Percentiles rank a stretch among this genome's conserved stretches.
Evolutionary conservation across 2,888 invertebrate genomes (phyloP).

Genomic region (Suillia variegata): DNA sequence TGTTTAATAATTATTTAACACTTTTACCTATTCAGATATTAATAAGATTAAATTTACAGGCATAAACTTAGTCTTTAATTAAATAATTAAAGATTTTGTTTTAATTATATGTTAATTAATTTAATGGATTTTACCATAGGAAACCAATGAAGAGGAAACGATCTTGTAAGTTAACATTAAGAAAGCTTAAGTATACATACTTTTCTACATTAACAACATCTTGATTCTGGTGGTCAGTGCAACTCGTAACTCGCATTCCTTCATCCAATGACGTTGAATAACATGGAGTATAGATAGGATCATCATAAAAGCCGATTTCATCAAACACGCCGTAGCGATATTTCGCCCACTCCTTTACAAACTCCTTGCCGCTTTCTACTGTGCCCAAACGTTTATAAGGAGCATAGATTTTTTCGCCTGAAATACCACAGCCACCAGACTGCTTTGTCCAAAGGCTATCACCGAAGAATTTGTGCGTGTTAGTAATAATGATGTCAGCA

Average conservation of each 20-base stretch:
- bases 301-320: slow-evolving; percentile 67
- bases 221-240: slow-evolving; percentile 62
- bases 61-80: too few species aligned
- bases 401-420: slow-evolving; percentile 67
- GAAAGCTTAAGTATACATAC: too few species aligned
- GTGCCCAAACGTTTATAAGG: slow-evolving; percentile 58
- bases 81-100: too few species aligned
- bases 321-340: slow-evolving; percentile 73
- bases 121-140: too few species aligned
- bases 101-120: too few species aligned
- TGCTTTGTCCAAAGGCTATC: slow-evolving; percentile 68
- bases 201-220: too few species aligned
- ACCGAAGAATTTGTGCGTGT: slow-evolving; percentile 64
- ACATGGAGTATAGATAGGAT: slow-evolving; percentile 67
- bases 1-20: too few species aligned
- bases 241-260: slow-evolving; percentile 57
- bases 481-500: slow-evolving; percentile 65
- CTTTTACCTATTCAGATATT: too few species aligned
- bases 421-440: slow-evolving; percentile 65
- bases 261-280: too few species aligned
- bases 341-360: slow-evolving; percentile 70
- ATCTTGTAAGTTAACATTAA: too few species aligned
- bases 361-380: slow-evolving; percentile 53
- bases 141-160: too few species aligned
- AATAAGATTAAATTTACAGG: too few species aligned